Base-by-base conservation (phyloP, 2,888 invertebrate genomes). In the Masnerella sp. region DNA sequence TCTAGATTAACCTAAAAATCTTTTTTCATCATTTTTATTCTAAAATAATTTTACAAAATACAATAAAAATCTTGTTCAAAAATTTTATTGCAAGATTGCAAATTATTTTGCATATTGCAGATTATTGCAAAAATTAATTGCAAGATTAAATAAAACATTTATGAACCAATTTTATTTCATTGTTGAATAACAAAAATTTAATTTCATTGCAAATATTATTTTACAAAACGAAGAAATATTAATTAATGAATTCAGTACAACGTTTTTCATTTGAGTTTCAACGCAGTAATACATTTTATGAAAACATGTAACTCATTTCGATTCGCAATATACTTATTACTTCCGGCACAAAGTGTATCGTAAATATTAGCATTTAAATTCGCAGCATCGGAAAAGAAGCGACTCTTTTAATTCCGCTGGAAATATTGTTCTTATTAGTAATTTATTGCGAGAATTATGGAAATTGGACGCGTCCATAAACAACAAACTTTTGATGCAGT, bases 321-420 rank as follows among this genome's bases (percentile, higher is more conserved):
- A 47, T 25, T 34, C 28, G 38, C 15, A 17, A 47, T 11, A 28
- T 28, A 5, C 17, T 28, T 59, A 43, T 59, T 47, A 38, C 28
- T 28, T 36, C 22, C 12, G 9, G 14, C 11, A 28, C 2, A 45
- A 34, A 43, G 15, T 22, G 45, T 34, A 43, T 34, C 11, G 22
- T 8, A 30, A 51, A 42, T 42, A 62, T 62, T 62, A 51, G 42
- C 51, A 62, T 62, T 62, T 49, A 62, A 32, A 62, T 62, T 40
- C 15, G 14, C 40, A 0, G 12, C 38, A 15, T 38, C 47, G 12
- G 22, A 18, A 36, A 61, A 49, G 15, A 22, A 32, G 14, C 36
- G 9, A 38, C 20, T 7, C 12, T 38, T 61, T 36, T 38, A 15
- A 47, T 47, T 61, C 22, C n/a, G n/a, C 20, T 5, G 25, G 22